phyloP scores from a whole-genome alignment of 2,888 invertebrate species.

The Eupithecia insigniata region DNA sequence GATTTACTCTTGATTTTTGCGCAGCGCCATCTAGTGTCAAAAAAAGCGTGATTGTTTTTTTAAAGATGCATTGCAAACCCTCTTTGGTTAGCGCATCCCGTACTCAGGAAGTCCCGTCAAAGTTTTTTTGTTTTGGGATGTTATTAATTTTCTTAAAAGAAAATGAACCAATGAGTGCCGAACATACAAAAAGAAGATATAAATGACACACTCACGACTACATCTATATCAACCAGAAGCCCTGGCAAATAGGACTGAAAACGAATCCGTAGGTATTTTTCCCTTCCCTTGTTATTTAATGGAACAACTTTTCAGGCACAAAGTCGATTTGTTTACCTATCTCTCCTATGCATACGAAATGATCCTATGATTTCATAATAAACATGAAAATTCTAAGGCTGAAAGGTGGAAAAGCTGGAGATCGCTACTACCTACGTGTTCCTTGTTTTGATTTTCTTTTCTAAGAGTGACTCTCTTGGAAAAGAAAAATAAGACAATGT shows the following conservation, averaged over 20 bases:
- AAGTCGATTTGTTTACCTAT: conserved; percentile 11
- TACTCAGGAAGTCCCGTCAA: no score
- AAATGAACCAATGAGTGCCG: no score
- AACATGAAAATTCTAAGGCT: background rate
- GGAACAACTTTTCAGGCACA: background rate
- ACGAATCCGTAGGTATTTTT: background rate
- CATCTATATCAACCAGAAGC: background rate
- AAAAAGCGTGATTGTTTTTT: no score
- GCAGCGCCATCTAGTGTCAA: no score
- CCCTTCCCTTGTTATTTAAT: background rate
- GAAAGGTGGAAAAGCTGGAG: background rate
- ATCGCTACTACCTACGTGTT: background rate
- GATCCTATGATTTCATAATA: conserved; percentile 7
- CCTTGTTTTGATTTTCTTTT: background rate
- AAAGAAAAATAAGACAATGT: no score
- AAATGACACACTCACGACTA: background rate
- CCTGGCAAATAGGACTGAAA: background rate
- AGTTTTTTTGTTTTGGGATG: no score
- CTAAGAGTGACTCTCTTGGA: no score
- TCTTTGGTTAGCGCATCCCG: no score
- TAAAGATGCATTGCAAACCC: no score
- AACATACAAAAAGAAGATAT: no score
- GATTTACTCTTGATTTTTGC: no score
- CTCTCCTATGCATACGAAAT: conserved; percentile 12
- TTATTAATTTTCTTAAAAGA: no score